phyloP scores from a whole-genome alignment of 2,113 vertebrate genomes.

The Plestiodon gilberti region DNA sequence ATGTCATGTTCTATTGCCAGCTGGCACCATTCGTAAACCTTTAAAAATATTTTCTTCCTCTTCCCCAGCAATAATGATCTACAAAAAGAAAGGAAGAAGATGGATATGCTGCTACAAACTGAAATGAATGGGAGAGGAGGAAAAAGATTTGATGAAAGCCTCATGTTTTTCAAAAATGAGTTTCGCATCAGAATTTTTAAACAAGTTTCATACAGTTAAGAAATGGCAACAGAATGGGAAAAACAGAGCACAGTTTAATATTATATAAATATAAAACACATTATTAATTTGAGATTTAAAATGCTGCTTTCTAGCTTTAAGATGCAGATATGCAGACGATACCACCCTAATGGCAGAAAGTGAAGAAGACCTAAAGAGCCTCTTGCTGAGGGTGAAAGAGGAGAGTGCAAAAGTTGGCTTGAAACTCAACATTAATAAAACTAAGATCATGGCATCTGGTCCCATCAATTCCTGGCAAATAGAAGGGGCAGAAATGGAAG shows the following conservation, averaged over 20 bases:
- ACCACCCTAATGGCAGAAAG: no score
- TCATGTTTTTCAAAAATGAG: not conserved
- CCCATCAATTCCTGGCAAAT: no score
- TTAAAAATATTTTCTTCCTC: constrained; percentile 51
- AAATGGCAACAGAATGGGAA: not conserved
- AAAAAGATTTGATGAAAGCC: constrained; percentile 16
- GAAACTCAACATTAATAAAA: no score
- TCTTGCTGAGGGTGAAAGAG: no score
- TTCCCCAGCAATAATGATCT: constrained; percentile 49
- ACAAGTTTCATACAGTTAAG: not conserved
- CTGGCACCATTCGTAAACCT: constrained; percentile 48
- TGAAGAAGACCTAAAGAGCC: no score
- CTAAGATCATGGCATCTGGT: no score
- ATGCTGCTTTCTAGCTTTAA: not conserved
- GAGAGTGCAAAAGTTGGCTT: no score
- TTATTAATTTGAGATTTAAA: not conserved
- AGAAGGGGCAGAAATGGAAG: no score
- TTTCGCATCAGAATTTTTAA: not conserved
- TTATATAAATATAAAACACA: not conserved
- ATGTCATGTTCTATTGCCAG: constrained; percentile 50
- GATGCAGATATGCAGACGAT: no score
- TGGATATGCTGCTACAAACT: constrained; percentile 28
- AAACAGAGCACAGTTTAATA: not conserved
- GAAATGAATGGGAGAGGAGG: constrained; percentile 34
- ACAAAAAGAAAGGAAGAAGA: constrained; percentile 41